A percentile compares a stretch with the other conserved stretches of the same genome.
Conservation (phyloP, 2,113 vertebrate genomes). For the Litocranius walleri region DNA sequence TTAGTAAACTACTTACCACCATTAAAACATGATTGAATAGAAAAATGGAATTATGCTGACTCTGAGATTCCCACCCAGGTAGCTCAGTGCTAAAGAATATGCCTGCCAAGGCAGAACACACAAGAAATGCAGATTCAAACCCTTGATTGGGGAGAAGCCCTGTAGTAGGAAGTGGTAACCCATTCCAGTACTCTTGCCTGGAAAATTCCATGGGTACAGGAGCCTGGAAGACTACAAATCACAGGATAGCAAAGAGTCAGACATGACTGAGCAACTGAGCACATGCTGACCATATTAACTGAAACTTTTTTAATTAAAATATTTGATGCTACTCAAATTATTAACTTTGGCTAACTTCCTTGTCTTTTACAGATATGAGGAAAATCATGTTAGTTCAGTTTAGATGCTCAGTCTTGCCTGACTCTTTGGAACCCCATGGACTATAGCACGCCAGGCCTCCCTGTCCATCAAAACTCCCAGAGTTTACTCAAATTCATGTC, state of each 20-base stretch:
- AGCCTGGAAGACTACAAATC: background rate
- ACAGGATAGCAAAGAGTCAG: background rate
- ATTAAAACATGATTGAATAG: background rate
- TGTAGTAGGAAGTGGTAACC: background rate
- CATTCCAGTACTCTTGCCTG: background rate
- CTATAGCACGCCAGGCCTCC: background rate
- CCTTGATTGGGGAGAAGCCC: background rate
- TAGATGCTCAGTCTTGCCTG: accelerated
- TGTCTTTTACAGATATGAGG: background rate
- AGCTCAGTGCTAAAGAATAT: background rate
- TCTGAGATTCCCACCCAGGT: background rate
- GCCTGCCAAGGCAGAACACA: background rate
- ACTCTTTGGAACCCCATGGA: background rate
- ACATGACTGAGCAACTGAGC: background rate
- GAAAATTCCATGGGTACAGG: background rate
- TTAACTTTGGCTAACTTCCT: background rate
- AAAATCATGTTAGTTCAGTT: background rate
- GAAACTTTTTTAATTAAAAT: background rate
- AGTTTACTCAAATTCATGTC: background rate
- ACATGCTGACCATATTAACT: background rate
- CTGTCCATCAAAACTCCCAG: background rate
- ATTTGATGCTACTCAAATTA: background rate
- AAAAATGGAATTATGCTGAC: background rate
- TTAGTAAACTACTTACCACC: background rate
- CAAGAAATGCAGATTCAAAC: background rate